A percentile compares a stretch with the other conserved stretches of the same genome.
These are phyloP conservation scores for Holacanthus passer DNA, from an alignment of 2,113 vertebrate genomes.

Conservation along the genomic window DNA sequence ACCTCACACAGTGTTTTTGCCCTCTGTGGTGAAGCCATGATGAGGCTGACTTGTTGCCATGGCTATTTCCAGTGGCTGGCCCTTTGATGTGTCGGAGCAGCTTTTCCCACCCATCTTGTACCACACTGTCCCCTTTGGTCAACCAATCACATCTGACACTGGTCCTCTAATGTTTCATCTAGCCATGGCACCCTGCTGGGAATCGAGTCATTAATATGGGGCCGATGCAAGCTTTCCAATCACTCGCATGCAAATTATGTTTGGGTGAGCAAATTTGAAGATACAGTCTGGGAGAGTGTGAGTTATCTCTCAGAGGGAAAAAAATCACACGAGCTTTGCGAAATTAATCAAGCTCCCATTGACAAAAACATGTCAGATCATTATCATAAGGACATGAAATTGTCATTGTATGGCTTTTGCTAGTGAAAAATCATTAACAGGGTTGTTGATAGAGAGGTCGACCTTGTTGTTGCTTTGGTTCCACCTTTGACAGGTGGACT, in stretches of 20 bases:
- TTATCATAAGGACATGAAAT: too few relatives aligned
- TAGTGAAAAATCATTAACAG: not conserved
- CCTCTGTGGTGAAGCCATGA: slow-evolving; percentile 41
- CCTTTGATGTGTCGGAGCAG: slow-evolving; percentile 62
- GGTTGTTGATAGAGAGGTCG: not conserved
- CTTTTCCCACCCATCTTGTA: slow-evolving; percentile 16
- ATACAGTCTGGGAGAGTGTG: not conserved
- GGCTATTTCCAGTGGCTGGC: slow-evolving; percentile 41
- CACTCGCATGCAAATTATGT: not conserved
- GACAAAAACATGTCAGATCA: not conserved
- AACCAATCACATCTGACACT: slow-evolving; percentile 12
- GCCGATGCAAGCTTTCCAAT: not conserved
- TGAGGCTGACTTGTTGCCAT: slow-evolving; percentile 66
- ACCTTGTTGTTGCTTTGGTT: slow-evolving; percentile 1
- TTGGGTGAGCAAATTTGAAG: slow-evolving; percentile 1
- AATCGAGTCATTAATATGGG: not conserved
- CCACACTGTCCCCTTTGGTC: not conserved
- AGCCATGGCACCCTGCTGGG: not conserved
- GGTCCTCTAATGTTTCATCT: not conserved
- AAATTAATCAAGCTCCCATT: not conserved
- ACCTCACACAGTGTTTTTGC: slow-evolving; percentile 34
- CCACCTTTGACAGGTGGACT: not conserved
- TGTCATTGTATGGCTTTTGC: not conserved
- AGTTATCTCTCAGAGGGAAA: not conserved
- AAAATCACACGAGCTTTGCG: not conserved